A percentile compares a stretch with the other conserved stretches of the same genome.
These are phyloP conservation scores for Crocidura indochinensis DNA, from an alignment of 2,797 vertebrate genomes.

Conservation along the genomic window DNA sequence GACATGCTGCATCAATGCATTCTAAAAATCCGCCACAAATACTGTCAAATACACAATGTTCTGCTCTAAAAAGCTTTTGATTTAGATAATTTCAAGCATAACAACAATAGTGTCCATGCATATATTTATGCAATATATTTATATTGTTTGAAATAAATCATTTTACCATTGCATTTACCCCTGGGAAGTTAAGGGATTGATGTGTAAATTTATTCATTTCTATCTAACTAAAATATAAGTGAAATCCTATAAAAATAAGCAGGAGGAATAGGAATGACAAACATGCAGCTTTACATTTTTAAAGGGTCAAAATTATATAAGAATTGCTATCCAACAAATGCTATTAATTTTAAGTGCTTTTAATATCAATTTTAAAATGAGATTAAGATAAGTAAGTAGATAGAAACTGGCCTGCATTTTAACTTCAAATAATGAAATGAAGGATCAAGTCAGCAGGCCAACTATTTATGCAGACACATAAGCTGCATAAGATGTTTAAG, in stretches of 20 bases:
- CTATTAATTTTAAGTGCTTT: neutral
- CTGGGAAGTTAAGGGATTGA: slow-evolving; percentile 30
- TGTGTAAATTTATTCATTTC: slow-evolving; percentile 50
- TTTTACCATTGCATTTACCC: slow-evolving; percentile 14
- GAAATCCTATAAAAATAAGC: slow-evolving; percentile 43
- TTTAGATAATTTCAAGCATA: slow-evolving; percentile 80
- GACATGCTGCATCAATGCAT: slow-evolving; percentile 77
- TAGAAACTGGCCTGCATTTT: neutral
- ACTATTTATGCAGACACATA: neutral
- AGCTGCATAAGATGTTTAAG: neutral
- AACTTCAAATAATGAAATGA: neutral
- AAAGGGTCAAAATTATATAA: slow-evolving; percentile 40
- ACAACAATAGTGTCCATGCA: slow-evolving; percentile 72
- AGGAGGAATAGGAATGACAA: slow-evolving; percentile 11
- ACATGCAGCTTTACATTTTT: slow-evolving; percentile 17
- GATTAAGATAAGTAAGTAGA: neutral
- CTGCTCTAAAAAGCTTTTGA: slow-evolving; percentile 81
- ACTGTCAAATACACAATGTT: slow-evolving; percentile 78
- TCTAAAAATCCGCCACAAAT: slow-evolving; percentile 80
- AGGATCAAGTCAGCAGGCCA: neutral
- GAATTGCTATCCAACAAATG: slow-evolving; percentile 30
- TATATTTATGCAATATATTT: slow-evolving; percentile 47
- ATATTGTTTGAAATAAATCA: slow-evolving; percentile 75
- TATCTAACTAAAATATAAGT: neutral
- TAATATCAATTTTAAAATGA: slow-evolving; percentile 21